These are phyloP conservation scores for Chamaea fasciata DNA, from an alignment of 2,113 vertebrate genomes.

Conservation along the genomic window DNA sequence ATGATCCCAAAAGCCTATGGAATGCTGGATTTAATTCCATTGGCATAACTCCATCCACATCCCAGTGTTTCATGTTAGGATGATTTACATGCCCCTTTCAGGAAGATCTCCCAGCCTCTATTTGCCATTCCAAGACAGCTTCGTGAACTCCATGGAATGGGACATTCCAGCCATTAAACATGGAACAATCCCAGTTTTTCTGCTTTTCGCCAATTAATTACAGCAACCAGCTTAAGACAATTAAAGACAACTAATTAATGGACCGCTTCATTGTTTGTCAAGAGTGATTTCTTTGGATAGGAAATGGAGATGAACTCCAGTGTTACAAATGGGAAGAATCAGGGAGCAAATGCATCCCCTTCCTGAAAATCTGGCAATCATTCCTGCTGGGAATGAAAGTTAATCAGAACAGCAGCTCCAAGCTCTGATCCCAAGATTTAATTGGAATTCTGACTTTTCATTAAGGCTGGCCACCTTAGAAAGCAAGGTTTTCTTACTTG, in stretches of 20 bases:
- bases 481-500: neutral
- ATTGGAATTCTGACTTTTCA: neutral
- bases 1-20: neutral
- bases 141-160: conserved; percentile 53
- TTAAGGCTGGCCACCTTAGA: neutral
- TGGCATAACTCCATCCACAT: neutral
- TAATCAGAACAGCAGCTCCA: neutral
- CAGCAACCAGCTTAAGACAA: conserved; percentile 36
- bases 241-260: conserved; percentile 17
- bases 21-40: neutral
- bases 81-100: neutral
- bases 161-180: conserved; percentile 26
- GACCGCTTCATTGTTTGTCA: neutral
- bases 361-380: neutral
- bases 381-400: neutral
- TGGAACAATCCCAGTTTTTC: conserved; percentile 49
- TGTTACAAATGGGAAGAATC: neutral
- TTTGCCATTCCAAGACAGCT: neutral
- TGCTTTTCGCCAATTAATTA: conserved; percentile 62
- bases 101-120: neutral
- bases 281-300: neutral
- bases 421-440: neutral
- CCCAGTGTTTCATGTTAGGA: neutral
- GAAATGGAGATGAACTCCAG: neutral
- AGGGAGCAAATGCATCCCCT: neutral